Evolutionary conservation across 2,797 vertebrate genomes (phyloP).

Genomic region (Tadarida brasiliensis): DNA sequence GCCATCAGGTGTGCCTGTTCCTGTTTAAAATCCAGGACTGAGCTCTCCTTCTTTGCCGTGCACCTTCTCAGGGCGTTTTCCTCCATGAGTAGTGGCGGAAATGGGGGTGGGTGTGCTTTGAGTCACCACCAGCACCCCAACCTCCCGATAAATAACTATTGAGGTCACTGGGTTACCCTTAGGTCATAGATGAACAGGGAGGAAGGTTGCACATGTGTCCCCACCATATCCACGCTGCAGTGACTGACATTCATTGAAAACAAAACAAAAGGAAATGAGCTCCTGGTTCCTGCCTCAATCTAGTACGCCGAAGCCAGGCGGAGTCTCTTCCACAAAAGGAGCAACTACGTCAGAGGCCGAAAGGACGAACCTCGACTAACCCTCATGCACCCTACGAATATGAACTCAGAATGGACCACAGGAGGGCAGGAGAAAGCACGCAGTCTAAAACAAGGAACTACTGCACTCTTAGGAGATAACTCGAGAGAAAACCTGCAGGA

Average conservation of each 20-base stretch:
- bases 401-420: background rate
- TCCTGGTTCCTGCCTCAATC: no score
- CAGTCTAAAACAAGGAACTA: background rate
- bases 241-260: background rate
- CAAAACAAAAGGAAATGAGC: background rate
- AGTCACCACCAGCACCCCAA: background rate
- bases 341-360: accelerated
- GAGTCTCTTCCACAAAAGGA: background rate
- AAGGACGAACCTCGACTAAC: accelerated
- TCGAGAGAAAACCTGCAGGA: background rate
- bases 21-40: background rate
- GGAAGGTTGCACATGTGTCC: background rate
- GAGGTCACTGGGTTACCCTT: background rate
- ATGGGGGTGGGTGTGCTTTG: accelerated
- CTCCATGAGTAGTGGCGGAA: background rate
- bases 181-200: background rate
- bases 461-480: background rate
- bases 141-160: background rate
- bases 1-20: no score
- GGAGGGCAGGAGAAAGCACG: background rate
- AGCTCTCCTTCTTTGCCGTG: background rate
- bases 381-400: background rate
- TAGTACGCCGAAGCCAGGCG: accelerated
- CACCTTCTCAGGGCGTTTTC: background rate
- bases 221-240: accelerated